phyloP scores from a whole-genome alignment of 2,113 vertebrate species.

The Phylloscopus trochiloides region DNA sequence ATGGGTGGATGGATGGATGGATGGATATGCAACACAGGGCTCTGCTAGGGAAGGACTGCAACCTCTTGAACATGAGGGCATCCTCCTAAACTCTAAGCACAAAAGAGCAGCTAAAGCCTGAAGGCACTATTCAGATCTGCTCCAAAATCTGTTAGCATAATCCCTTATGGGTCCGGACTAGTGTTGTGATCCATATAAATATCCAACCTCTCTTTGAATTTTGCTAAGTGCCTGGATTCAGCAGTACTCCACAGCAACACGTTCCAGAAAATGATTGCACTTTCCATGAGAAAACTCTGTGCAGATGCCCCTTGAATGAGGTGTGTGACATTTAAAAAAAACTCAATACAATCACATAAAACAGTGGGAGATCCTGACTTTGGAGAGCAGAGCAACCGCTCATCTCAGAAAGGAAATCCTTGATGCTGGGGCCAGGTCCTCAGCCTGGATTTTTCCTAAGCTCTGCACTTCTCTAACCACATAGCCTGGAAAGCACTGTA shows the following conservation, averaged over 20 bases:
- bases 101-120: neutral
- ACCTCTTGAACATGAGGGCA: accelerated
- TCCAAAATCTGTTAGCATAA: neutral
- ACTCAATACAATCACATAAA: neutral
- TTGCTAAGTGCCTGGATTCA: neutral
- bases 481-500: neutral
- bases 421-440: neutral
- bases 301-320: neutral
- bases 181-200: neutral
- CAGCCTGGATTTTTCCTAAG: conserved; percentile 21
- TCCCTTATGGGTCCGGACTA: neutral
- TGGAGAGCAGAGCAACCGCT: neutral
- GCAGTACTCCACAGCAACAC: accelerated
- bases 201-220: neutral
- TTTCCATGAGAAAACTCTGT: neutral
- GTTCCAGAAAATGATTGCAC: neutral
- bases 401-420: conserved; percentile 33
- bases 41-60: neutral
- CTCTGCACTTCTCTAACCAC: neutral
- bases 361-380: conserved; percentile 25
- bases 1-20: neutral
- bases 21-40: neutral
- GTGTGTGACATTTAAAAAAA: conserved; percentile 11
- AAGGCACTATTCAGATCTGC: neutral
- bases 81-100: neutral